These are phyloP conservation scores for Zygogramma bicolorata DNA, from an alignment of 2,888 invertebrate species.

Conservation along the genomic window DNA sequence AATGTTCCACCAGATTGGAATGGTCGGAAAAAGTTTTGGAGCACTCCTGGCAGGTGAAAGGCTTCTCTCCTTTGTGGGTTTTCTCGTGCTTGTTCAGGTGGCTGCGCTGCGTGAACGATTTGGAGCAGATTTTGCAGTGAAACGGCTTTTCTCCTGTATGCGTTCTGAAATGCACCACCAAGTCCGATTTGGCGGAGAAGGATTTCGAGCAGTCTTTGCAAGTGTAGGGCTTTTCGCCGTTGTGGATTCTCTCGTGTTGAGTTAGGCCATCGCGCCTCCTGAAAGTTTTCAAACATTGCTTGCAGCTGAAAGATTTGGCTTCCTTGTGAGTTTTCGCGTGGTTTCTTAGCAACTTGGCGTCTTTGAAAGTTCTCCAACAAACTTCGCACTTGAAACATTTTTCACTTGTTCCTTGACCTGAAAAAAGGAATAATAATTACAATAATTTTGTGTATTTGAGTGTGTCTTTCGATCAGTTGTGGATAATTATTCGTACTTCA, in stretches of 20 bases:
- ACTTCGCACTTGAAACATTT: too few relatives aligned
- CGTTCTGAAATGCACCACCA: neutral
- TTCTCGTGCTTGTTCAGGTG: neutral
- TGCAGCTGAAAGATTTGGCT: too few relatives aligned
- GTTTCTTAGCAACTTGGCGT: too few relatives aligned
- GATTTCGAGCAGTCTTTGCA: neutral
- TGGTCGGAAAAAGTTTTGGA: neutral
- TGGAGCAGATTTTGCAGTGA: neutral
- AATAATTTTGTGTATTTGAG: too few relatives aligned
- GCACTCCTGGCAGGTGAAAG: neutral
- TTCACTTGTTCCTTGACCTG: too few relatives aligned
- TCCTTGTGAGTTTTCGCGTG: too few relatives aligned
- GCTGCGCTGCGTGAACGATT: neutral
- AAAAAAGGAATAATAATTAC: too few relatives aligned
- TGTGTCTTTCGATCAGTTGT: too few relatives aligned
- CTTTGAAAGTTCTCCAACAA: too few relatives aligned
- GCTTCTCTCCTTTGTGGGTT: neutral
- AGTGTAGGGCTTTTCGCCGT: neutral
- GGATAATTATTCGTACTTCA: too few relatives aligned
- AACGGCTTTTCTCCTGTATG: neutral
- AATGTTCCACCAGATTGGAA: neutral
- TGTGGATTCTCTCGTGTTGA: neutral
- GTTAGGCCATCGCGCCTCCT: neutral
- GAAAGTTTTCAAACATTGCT: neutral
- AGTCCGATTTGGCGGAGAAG: neutral